Percentiles rank a stretch among this genome's conserved stretches.
Conservation (phyloP, 2,113 vertebrate species). For the Paraplagusia blochii region DNA sequence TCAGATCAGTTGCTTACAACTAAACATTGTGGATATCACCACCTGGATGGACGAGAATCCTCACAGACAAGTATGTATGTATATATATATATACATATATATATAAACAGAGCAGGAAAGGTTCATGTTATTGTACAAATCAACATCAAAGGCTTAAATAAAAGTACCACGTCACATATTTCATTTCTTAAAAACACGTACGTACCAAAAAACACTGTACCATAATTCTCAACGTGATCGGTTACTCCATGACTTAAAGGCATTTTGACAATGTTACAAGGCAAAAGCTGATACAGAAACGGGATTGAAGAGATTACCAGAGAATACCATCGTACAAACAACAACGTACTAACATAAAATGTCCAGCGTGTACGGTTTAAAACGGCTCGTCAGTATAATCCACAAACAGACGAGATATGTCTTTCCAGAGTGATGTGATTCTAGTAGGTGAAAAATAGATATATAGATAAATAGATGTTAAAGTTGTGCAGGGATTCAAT, state of each 20-base stretch:
- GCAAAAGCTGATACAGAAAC: slow-evolving; percentile 12
- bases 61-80: no score
- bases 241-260: slow-evolving; percentile 25
- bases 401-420: slow-evolving; percentile 42
- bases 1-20: no score
- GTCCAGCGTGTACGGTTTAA: slow-evolving; percentile 56
- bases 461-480: slow-evolving; percentile 12
- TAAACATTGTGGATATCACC: no score
- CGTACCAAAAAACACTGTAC: slow-evolving; percentile 75
- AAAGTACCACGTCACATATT: slow-evolving; percentile 58
- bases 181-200: slow-evolving; percentile 46
- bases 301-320: slow-evolving; percentile 12
- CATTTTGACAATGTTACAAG: slow-evolving; percentile 32
- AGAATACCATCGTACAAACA: slow-evolving; percentile 49
- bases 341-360: slow-evolving; percentile 52
- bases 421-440: slow-evolving; percentile 13
- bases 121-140: slow-evolving; percentile 32
- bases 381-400: slow-evolving; percentile 57
- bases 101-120: slow-evolving; percentile 1
- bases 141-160: slow-evolving; percentile 44
- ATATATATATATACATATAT: no score
- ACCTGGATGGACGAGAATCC: no score
- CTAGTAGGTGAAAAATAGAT: slow-evolving; percentile 13
- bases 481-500: slow-evolving; percentile 51
- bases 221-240: slow-evolving; percentile 46